Base-by-base conservation (phyloP, 2,113 vertebrate genomes). In the Corythaeola cristata region DNA sequence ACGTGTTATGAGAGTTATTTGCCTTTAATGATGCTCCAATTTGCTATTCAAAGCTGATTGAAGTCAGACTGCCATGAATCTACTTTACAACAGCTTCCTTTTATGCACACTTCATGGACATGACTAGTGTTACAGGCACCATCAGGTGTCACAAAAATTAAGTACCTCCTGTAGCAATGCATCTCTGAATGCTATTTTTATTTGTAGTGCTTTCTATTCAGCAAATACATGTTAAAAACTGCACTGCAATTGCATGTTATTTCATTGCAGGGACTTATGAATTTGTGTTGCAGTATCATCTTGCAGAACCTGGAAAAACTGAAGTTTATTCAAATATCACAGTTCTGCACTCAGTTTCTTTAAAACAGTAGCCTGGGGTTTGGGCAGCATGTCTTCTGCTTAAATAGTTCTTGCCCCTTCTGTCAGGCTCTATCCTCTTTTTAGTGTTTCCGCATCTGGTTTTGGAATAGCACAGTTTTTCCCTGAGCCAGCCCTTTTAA, bases 81-180 rank as follows among this genome's bases (percentile, higher is more conserved):
- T 89, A 28, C 64, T 96, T 93, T 68, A 69, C 75, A 96, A 88
- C 32, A 75, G 24, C 18, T 85, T 87, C 33, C 22, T 87, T 93
- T 95, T 82, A 72, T 64, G 50, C 60, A 45, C 7, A 49, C 7
- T 82, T 67, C 81, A 37, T 67, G 76, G 73, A 86, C 66, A 79
- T 68, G 23, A 95, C 44, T 63, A 86, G 83, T 67, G 53, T 82
- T 89, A 95, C 92, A 96, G 49, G 7, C n/a, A 63, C 23, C 28
- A 71, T 52, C 52, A 92, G n/a, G 20, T 89, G 76, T 75, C 56
- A 96, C 60, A 96, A 78, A 93, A 97, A 85, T 86, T 80, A 94
- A 76, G n/a, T 71, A 41, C 10, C 64, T 92, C 45, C 59, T n/a
- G 18, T 75, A 69, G 72, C 35, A 55, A 49, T 55, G 26, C 28